phyloP scores from a whole-genome alignment of 2,797 vertebrate species.

The Neosilurus hyrtlii region DNA sequence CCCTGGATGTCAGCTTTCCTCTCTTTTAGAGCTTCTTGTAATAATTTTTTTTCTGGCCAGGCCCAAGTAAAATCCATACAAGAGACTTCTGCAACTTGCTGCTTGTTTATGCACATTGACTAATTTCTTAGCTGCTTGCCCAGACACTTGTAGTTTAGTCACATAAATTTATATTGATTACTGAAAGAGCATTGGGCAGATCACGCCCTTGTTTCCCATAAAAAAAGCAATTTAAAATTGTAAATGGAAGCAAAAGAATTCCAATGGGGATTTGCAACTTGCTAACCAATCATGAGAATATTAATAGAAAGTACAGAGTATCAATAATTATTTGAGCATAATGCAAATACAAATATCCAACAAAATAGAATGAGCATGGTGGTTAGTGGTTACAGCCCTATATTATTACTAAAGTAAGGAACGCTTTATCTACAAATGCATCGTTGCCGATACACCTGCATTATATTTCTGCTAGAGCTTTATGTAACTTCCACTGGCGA shows the following conservation, averaged over 20 bases:
- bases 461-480: too few species aligned
- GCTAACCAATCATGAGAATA: background rate
- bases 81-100: background rate
- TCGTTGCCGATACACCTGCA: too few species aligned
- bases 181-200: background rate
- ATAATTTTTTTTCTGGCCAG: background rate
- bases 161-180: conserved; percentile 16
- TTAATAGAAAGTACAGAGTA: background rate
- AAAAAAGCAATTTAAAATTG: conserved; percentile 2
- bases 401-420: too few species aligned
- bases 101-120: conserved; percentile 2
- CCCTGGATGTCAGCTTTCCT: background rate
- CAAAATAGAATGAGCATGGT: background rate
- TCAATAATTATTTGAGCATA: background rate
- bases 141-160: background rate
- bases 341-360: background rate
- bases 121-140: conserved; percentile 12
- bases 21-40: background rate
- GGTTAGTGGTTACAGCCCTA: too few species aligned
- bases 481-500: too few species aligned
- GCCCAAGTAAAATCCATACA: background rate
- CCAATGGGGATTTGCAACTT: background rate
- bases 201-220: background rate
- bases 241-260: conserved; percentile 17
- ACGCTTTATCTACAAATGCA: too few species aligned